These are phyloP conservation scores for Chloebia gouldiae DNA, from an alignment of 2,113 vertebrate species.

Conservation along the genomic window DNA sequence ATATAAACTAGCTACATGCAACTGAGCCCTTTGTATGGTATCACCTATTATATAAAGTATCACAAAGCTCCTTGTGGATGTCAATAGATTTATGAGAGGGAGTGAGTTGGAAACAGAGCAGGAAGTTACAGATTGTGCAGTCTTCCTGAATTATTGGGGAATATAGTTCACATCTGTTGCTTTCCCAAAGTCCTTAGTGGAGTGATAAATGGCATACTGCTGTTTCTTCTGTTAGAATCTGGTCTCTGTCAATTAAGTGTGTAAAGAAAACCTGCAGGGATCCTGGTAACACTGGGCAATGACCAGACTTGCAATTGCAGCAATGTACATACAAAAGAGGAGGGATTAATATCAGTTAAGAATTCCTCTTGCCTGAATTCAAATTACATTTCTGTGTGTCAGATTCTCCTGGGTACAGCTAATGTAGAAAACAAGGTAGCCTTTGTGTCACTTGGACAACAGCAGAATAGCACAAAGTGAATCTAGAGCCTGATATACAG, in stretches of 20 bases:
- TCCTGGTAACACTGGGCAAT: background rate
- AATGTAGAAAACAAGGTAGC: background rate
- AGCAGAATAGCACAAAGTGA: background rate
- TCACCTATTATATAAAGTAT: background rate
- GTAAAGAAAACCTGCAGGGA: background rate
- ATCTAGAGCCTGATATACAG: background rate
- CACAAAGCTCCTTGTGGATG: background rate
- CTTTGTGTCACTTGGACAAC: background rate
- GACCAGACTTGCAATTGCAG: background rate
- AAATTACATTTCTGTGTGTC: background rate
- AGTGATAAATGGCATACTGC: background rate
- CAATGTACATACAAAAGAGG: background rate
- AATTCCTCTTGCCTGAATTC: background rate
- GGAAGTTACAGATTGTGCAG: background rate
- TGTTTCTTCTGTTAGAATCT: background rate
- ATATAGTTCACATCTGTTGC: background rate
- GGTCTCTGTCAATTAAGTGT: background rate
- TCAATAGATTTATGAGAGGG: background rate
- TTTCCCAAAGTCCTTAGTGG: background rate
- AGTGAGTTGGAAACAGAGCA: background rate
- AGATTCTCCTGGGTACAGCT: background rate
- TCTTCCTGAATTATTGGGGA: background rate
- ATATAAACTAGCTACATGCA: background rate
- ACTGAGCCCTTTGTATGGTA: background rate
- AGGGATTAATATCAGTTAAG: background rate